Evolutionary conservation across 2,113 vertebrate genomes (phyloP).

Genomic region (Cygnus atratus): DNA sequence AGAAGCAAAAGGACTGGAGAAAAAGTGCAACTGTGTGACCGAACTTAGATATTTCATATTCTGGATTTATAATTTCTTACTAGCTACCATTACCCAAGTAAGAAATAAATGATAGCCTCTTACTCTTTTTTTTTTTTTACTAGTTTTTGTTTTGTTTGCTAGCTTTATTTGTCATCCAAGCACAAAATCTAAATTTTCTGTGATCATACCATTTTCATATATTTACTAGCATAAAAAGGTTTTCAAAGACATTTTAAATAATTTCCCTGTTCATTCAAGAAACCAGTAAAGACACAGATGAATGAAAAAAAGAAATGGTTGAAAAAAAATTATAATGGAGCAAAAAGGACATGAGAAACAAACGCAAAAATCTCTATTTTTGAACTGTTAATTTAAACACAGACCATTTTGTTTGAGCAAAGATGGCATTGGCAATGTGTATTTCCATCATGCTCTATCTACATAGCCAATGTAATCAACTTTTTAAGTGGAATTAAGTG

Average conservation of each 20-base stretch:
- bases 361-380: neutral
- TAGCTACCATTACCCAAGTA: neutral
- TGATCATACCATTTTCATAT: neutral
- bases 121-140: neutral
- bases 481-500: neutral
- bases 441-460: neutral
- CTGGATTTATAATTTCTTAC: neutral
- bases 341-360: neutral
- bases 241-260: neutral
- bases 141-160: neutral
- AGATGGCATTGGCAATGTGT: neutral
- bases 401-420: neutral
- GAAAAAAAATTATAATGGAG: neutral
- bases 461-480: neutral
- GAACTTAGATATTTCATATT: neutral
- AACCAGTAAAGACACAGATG: neutral
- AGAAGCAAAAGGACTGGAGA: neutral
- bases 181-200: neutral
- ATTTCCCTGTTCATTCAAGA: neutral
- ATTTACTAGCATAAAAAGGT: neutral
- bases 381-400: neutral
- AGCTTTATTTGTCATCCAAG: neutral
- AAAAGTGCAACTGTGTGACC: neutral
- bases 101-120: neutral
- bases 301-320: neutral